These are phyloP conservation scores for Scartelaos histophorus DNA, from an alignment of 2,113 vertebrate species.

Conservation along the genomic window DNA sequence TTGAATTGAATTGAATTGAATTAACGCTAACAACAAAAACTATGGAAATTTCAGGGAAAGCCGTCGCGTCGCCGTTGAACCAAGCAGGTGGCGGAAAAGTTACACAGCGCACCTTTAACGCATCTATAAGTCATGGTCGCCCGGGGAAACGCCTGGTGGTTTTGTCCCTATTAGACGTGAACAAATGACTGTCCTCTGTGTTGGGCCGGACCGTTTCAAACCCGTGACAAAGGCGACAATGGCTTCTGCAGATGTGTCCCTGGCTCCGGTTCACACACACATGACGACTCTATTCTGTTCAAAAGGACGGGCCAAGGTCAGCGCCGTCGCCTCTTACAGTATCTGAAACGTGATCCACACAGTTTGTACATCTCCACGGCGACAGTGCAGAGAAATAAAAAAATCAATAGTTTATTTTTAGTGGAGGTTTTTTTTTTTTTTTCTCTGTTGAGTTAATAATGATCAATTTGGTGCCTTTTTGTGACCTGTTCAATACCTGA, in stretches of 20 bases:
- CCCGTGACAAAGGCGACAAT: neutral
- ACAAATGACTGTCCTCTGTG: neutral
- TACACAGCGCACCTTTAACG: neutral
- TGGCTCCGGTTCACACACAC: conserved; percentile 7
- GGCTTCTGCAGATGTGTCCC: neutral
- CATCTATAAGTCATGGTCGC: neutral
- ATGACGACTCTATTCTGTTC: conserved; percentile 32
- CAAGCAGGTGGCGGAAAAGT: too few species aligned
- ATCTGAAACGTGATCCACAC: conserved; percentile 50
- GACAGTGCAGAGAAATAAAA: neutral
- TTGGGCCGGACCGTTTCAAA: conserved; percentile 17
- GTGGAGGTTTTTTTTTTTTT: neutral
- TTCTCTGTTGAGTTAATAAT: neutral
- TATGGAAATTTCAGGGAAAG: too few species aligned
- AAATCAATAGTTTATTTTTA: neutral
- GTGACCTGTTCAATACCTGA: neutral
- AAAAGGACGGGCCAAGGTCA: conserved; percentile 55
- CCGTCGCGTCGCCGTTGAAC: too few species aligned
- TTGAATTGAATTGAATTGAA: too few species aligned
- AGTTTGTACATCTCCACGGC: neutral
- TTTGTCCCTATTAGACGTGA: neutral
- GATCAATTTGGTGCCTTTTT: neutral
- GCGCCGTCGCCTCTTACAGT: conserved; percentile 58
- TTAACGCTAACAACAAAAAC: too few species aligned
- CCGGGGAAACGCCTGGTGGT: neutral